Evolutionary conservation across 2,797 vertebrate genomes (phyloP).

Genomic region (Xenentodon cancila): DNA sequence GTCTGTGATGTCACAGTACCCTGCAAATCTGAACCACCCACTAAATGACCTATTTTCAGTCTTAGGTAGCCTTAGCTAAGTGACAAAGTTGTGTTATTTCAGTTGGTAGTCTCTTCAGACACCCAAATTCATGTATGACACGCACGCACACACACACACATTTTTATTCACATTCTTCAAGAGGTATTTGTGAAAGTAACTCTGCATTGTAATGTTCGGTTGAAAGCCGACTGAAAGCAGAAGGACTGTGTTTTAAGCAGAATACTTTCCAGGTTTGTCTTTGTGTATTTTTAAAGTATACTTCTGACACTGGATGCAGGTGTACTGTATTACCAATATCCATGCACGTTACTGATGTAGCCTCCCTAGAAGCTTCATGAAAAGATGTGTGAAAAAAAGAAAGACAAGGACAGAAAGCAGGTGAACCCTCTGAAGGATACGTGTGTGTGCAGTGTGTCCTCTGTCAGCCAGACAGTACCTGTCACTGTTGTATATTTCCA

Average conservation of each 20-base stretch:
- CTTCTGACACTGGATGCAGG: background rate
- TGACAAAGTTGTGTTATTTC: no score
- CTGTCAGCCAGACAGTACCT: slow-evolving; percentile 43
- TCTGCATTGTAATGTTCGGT: no score
- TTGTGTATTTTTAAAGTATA: slow-evolving; percentile 1
- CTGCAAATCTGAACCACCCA: no score
- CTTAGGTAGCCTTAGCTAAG: no score
- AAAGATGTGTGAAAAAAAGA: slow-evolving; percentile 4
- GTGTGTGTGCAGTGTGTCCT: slow-evolving; percentile 24
- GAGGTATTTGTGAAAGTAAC: no score
- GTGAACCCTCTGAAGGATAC: slow-evolving; percentile 22
- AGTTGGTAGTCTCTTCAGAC: no score
- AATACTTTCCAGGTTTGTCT: background rate
- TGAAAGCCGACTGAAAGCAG: background rate
- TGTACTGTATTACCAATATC: background rate
- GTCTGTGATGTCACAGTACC: no score
- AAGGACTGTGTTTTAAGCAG: background rate
- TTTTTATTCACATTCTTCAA: no score
- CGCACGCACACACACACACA: no score
- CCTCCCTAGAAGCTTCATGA: slow-evolving; percentile 6
- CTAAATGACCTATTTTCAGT: no score
- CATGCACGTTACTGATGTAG: slow-evolving; percentile 2
- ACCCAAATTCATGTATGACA: no score
- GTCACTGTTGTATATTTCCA: slow-evolving; percentile 39
- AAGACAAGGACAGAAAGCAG: slow-evolving; percentile 18